Base-by-base conservation (phyloP, 2,888 invertebrate species). In the Diarsia dahlii region DNA sequence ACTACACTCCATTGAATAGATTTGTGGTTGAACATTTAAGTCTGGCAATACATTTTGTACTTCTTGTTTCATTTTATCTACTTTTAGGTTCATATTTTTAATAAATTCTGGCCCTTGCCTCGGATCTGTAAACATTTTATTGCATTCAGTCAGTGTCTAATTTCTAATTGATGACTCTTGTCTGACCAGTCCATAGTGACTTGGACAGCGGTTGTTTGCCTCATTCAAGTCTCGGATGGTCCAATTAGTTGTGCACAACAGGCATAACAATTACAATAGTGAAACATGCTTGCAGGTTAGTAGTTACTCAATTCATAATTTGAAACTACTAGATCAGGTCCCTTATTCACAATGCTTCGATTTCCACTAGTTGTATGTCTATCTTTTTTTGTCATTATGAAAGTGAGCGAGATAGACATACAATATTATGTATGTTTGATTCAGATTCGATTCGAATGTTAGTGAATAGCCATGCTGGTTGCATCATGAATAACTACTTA, bases 71-170 rank as follows among this genome's bases (percentile, higher is more conserved):
- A 48, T 71, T 39, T 78, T 77, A 20, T 83, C 81, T 20, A 72
- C 52, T 28, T 74, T 34, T 28, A 87, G n/a, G 12, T 82, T 79
- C 79, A 87, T 73, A 48, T 75, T 70, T 82, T 82, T 80, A 12
- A 74, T 39, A 8, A 39, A 39, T 39, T 39, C 65, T 18, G 87
- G 71, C 23, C 74, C 76, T 66, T 74, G 78, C 64, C 64, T 70
- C 23, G 74, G 65, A 76, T 80, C 86, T 87, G 76, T 0, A 71
- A 84, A 48, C 0, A 45, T 48, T 46, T 48, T n/a, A 15, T 50
- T 28, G 60, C 18, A 28, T 28, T 56, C 56, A 13, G 56, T 56
- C 23, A 34, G 34, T 56, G 10, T 34, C 34, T 60, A 9, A 60
- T 4, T 34, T 10, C 18, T 60, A 34, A 18, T 28, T 15, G 0